phyloP scores from a whole-genome alignment of 2,113 vertebrate genomes.

The Anthoscopus minutus region DNA sequence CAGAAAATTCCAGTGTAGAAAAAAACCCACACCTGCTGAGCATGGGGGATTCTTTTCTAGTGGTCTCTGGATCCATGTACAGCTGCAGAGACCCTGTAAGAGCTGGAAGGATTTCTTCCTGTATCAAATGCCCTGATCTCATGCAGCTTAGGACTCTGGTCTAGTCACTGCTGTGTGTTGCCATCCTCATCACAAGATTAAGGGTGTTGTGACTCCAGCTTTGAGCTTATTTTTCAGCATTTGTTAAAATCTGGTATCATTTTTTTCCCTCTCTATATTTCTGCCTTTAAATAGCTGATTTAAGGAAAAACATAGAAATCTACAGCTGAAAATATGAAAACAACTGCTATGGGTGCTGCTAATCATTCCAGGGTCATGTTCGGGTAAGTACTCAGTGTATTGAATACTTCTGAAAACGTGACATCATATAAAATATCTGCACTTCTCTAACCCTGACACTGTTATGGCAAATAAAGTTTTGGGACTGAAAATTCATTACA shows the following conservation, averaged over 20 bases:
- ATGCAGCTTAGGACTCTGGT: not conserved
- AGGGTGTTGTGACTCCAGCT: not conserved
- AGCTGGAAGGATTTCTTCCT: not conserved
- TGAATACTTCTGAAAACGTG: not conserved
- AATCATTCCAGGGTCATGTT: not conserved
- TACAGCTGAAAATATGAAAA: not conserved
- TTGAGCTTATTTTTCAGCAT: not conserved
- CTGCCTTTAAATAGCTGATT: not conserved
- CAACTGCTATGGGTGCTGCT: not conserved
- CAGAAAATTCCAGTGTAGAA: not conserved
- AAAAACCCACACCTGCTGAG: not conserved
- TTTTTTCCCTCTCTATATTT: not conserved
- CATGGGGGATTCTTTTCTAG: not conserved
- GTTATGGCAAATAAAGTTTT: not conserved
- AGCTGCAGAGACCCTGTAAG: not conserved
- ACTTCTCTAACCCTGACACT: not conserved
- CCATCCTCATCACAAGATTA: not conserved
- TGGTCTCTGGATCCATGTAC: not conserved
- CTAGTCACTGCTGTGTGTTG: fast-evolving
- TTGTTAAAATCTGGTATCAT: not conserved
- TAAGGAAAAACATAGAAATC: not conserved
- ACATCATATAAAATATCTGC: not conserved
- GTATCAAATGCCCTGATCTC: not conserved
- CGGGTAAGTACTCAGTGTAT: not conserved
- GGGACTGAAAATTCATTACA: not conserved